A percentile compares a stretch with the other conserved stretches of the same genome.
phyloP scores from a whole-genome alignment of 2,797 vertebrate genomes.

The Morus bassanus region DNA sequence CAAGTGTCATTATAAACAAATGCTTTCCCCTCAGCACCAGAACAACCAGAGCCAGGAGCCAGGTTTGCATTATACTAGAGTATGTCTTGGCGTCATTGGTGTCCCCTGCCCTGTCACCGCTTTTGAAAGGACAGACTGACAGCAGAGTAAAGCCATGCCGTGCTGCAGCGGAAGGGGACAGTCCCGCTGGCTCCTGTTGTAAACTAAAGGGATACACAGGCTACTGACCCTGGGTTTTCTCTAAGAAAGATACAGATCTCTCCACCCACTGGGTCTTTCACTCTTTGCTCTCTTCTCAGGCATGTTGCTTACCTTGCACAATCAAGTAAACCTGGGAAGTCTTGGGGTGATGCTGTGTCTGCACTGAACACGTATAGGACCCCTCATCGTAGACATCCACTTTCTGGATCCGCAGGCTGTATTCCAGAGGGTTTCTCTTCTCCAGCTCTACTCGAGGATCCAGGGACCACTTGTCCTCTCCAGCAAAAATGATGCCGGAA shows the following conservation, averaged over 20 bases:
- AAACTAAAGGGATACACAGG: background rate
- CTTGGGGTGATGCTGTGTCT: conserved; percentile 95
- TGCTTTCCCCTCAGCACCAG: background rate
- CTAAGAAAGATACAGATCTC: background rate
- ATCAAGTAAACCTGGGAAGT: conserved; percentile 98
- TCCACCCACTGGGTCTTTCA: background rate
- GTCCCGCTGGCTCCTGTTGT: background rate
- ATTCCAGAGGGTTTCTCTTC: conserved; percentile 94
- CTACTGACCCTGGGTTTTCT: background rate
- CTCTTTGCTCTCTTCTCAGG: background rate
- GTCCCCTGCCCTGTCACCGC: background rate
- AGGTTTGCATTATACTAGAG: background rate
- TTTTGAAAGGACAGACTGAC: background rate
- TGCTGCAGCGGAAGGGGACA: rapidly evolving
- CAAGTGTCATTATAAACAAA: background rate
- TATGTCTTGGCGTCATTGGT: background rate
- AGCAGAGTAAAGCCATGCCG: background rate
- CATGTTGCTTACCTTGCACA: conserved; percentile 88
- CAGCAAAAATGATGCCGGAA: conserved; percentile 98
- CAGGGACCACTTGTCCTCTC: conserved; percentile 98
- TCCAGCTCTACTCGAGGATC: conserved; percentile 96
- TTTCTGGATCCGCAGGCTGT: conserved; percentile 98
- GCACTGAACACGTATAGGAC: conserved; percentile 96
- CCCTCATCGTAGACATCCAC: conserved; percentile 98
- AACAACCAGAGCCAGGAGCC: background rate